phyloP scores from a whole-genome alignment of 35 echinoderm and acorn worm species.

The Lytechinus variegatus region DNA sequence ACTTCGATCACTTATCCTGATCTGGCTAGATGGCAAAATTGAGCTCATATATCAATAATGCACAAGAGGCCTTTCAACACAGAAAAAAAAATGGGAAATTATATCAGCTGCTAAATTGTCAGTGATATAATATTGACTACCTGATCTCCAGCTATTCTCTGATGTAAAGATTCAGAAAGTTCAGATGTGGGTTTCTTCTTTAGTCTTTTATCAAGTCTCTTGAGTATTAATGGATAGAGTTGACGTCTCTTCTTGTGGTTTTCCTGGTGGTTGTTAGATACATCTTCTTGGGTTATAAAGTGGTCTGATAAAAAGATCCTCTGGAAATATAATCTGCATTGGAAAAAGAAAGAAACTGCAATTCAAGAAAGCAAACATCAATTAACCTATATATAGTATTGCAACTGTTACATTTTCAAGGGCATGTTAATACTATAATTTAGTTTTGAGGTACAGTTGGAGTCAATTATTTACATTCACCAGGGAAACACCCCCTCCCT shows the following conservation, averaged over 20 bases:
- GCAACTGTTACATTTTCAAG: not conserved
- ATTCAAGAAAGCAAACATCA: not conserved
- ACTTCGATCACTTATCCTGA: no score
- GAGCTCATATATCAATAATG: not conserved
- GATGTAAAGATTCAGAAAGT: not conserved
- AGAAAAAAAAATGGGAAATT: no score
- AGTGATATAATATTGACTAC: not conserved
- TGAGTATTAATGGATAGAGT: not conserved
- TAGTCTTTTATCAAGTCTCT: not conserved
- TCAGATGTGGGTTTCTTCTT: not conserved
- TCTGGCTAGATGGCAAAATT: no score
- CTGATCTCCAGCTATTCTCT: conserved; percentile 18
- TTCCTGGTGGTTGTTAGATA: conserved; percentile 6
- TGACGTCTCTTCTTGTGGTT: not conserved
- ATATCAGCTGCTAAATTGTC: not conserved
- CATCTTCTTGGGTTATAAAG: conserved; percentile 24
- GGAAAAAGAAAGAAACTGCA: not conserved
- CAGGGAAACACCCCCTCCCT: no score
- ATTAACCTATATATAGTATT: not conserved
- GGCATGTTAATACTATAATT: not conserved
- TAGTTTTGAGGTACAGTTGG: not conserved
- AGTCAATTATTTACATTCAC: no score
- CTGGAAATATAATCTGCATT: conserved; percentile 47
- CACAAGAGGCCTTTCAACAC: not conserved
- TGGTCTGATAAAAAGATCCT: conserved; percentile 39